Base-by-base conservation (phyloP, 1,140 invertebrate species). In the Venturia canescens region DNA sequence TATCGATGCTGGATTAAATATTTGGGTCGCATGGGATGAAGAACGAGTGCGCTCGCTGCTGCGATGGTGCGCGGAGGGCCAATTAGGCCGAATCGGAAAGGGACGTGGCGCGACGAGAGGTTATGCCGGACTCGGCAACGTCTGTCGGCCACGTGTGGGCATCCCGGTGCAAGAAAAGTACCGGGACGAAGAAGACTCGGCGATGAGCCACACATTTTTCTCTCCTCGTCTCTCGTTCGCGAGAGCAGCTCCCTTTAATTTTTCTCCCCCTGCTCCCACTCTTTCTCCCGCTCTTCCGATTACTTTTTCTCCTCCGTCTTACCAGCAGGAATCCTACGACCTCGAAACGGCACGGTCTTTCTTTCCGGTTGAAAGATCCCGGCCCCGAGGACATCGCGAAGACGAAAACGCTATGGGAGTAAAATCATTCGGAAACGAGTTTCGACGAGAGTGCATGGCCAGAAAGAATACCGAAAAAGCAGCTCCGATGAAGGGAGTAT, bases 21-120 rank as follows among this genome's bases (percentile, higher is more conserved):
- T 85, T 82, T 70, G 81, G 80, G 76, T 83, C 77, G 84, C 82
- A 48, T 69, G 57, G 26, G 18, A 31, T 34, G 18, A 69, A 69
- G 27, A 26, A 23, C 48, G 48, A 60, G 34, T 34, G n/a, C 29
- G 16, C 63, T n/a, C n/a, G n/a, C n/a, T n/a, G n/a, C n/a, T n/a
- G n/a, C n/a, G n/a, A 72, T 48, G 48, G 67, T 69, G 63, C 69
- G 9, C 53, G 38, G 21, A 60, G 74, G 67, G 11, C 84, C 86
- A 88, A 87, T 88, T 87, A 87, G 86, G 78, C 78, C 80, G 81
- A 83, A 38, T 53, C 18, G 27, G 23, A 34, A 34, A 66, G n/a
- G 38, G 50, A 57, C 50, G 27, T 26, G 26, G 15, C 27, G 53
- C 27, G 53, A 44, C 78, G 81, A 80, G 81, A 82, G 72, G 76